Conservation (phyloP, 2,888 invertebrate species). For the Magallana nippona region DNA sequence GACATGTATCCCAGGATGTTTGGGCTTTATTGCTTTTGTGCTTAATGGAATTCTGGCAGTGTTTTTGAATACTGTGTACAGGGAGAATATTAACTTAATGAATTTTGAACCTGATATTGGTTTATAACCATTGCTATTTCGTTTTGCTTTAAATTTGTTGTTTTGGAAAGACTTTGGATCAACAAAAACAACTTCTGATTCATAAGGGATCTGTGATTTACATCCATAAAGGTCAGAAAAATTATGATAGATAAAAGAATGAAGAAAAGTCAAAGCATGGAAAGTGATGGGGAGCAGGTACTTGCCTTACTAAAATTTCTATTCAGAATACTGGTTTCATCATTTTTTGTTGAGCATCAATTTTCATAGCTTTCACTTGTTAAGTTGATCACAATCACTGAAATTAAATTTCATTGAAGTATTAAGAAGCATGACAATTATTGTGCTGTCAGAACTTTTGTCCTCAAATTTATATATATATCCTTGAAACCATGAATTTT, state of each 20-base stretch:
- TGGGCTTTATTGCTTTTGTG: background rate
- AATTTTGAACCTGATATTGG: background rate
- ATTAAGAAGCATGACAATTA: background rate
- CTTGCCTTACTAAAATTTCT: no score
- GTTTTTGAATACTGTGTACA: no score
- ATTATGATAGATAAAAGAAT: slow-evolving; percentile 16
- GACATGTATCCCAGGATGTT: background rate
- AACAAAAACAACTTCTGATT: background rate
- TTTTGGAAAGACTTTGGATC: background rate
- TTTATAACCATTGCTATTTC: background rate
- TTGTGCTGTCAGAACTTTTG: no score
- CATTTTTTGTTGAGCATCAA: background rate
- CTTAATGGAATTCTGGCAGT: background rate
- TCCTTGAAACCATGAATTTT: no score
- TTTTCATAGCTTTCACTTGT: background rate
- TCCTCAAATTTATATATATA: no score
- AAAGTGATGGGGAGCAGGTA: slow-evolving; percentile 22
- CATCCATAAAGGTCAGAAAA: background rate
- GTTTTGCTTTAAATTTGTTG: background rate
- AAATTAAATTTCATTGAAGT: background rate
- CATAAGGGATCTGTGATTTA: background rate
- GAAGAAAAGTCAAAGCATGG: slow-evolving; percentile 11
- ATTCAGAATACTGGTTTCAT: background rate
- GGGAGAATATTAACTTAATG: no score
- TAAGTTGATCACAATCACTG: no score